Evolutionary conservation across 2,113 vertebrate species (phyloP).

Genomic region (Columba janthina): DNA sequence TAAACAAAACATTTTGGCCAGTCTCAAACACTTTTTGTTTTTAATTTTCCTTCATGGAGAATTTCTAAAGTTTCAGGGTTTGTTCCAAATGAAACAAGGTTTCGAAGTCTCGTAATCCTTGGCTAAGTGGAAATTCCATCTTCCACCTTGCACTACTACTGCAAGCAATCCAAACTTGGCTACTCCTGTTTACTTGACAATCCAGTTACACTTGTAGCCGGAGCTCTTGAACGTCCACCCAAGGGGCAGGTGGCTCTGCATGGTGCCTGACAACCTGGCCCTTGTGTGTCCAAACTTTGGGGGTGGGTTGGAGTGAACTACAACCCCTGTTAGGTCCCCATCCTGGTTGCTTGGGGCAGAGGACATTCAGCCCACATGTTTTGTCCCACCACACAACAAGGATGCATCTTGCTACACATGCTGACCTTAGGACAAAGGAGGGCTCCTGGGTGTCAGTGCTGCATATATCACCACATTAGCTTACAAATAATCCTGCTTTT

Average conservation of each 20-base stretch:
- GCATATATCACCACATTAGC: not conserved
- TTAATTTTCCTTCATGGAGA: constrained; percentile 37
- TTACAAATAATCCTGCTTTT: not conserved
- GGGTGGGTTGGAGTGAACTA: not conserved
- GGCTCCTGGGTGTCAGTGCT: not conserved
- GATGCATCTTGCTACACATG: rapidly evolving
- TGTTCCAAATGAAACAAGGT: constrained; percentile 23
- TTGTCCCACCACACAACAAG: not conserved
- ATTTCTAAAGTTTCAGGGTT: constrained; percentile 20
- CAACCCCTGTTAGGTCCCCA: not conserved
- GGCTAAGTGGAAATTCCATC: constrained; percentile 27
- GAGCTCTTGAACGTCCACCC: not conserved
- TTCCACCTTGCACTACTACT: not conserved
- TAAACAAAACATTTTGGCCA: constrained; percentile 48
- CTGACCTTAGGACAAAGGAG: not conserved
- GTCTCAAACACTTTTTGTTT: constrained; percentile 36
- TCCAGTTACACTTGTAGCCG: not conserved
- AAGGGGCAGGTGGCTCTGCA: not conserved
- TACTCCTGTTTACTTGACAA: not conserved
- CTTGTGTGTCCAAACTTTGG: not conserved
- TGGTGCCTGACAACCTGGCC: not conserved
- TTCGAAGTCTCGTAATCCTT: constrained; percentile 27
- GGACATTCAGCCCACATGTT: not conserved
- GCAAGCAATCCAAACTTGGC: not conserved
- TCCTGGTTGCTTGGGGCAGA: not conserved